Percentiles rank a stretch among this genome's conserved stretches.
phyloP scores from a whole-genome alignment of 2,797 vertebrate species.

The Scleropages formosus region DNA sequence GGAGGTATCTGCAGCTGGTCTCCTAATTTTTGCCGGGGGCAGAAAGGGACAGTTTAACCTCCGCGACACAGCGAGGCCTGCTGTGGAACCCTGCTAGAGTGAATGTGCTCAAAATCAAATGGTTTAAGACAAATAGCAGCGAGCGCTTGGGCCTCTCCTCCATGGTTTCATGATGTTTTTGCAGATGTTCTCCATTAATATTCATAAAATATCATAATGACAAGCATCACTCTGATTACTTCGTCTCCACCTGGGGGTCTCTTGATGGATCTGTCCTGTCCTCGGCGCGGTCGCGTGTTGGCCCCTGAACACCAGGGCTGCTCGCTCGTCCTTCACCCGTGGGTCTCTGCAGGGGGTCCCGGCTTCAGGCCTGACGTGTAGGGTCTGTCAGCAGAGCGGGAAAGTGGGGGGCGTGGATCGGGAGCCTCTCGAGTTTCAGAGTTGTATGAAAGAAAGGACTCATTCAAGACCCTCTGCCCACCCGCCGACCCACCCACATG shows the following conservation, averaged over 20 bases:
- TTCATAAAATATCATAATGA: constrained; percentile 62
- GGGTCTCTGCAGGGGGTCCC: neutral
- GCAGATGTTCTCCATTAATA: constrained; percentile 67
- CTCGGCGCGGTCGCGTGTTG: neutral
- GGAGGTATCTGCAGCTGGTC: constrained; percentile 20
- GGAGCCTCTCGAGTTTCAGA: neutral
- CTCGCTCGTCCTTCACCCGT: constrained; percentile 1
- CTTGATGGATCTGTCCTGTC: constrained; percentile 13
- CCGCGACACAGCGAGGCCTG: neutral
- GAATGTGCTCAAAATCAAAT: neutral
- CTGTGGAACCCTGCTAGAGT: neutral
- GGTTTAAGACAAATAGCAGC: neutral
- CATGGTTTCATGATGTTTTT: constrained; percentile 40
- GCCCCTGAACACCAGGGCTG: neutral
- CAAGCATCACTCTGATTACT: constrained; percentile 53
- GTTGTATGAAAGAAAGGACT: constrained; percentile 11
- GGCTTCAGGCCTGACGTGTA: neutral
- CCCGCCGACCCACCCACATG: neutral
- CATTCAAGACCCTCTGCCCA: neutral
- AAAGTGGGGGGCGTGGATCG: neutral
- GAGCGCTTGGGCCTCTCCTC: neutral
- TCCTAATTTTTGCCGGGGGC: neutral
- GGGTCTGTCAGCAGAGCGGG: neutral
- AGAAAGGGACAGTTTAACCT: neutral
- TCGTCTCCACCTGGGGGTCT: neutral